These are phyloP conservation scores for Anabas testudineus DNA, from an alignment of 2,797 vertebrate genomes.

Conservation along the genomic window DNA sequence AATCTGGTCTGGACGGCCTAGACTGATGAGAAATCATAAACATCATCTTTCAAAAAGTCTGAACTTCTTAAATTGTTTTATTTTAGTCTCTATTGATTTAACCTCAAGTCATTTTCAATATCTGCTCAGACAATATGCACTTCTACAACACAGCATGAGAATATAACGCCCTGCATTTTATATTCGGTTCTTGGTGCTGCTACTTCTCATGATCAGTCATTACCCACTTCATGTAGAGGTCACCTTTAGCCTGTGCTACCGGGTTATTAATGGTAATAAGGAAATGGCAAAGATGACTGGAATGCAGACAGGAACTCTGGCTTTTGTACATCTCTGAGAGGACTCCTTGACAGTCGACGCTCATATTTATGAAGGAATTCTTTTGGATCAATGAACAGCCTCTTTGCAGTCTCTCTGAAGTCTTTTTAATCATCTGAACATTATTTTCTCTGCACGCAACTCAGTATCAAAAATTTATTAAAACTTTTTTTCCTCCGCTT, in stretches of 20 bases:
- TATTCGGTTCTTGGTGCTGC: slow-evolving; percentile 50
- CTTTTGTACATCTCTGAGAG: slow-evolving; percentile 71
- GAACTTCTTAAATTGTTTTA: slow-evolving; percentile 46
- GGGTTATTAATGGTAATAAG: slow-evolving; percentile 85
- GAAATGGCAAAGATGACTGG: slow-evolving; percentile 76
- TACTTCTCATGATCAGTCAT: slow-evolving; percentile 63
- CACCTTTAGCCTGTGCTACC: slow-evolving; percentile 77
- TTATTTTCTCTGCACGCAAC: slow-evolving; percentile 85
- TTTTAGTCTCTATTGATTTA: slow-evolving; percentile 63
- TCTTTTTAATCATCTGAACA: slow-evolving; percentile 88
- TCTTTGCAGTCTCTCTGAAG: slow-evolving; percentile 86
- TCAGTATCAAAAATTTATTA: slow-evolving; percentile 86
- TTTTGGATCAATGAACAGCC: slow-evolving; percentile 85
- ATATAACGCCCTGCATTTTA: slow-evolving; percentile 36
- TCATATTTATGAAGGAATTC: slow-evolving; percentile 83
- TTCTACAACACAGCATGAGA: slow-evolving; percentile 29
- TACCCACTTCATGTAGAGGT: slow-evolving; percentile 70
- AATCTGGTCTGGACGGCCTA: slow-evolving; percentile 54
- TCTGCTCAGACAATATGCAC: slow-evolving; percentile 48
- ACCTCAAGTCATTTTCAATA: slow-evolving; percentile 63
- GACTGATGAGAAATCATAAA: slow-evolving; percentile 64
- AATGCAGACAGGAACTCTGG: slow-evolving; percentile 73
- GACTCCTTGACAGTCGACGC: slow-evolving; percentile 79
- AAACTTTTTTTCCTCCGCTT: slow-evolving; percentile 72
- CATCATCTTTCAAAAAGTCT: slow-evolving; percentile 50